phyloP scores from a whole-genome alignment of 2,888 invertebrate genomes.

The Polymixis lichenea region DNA sequence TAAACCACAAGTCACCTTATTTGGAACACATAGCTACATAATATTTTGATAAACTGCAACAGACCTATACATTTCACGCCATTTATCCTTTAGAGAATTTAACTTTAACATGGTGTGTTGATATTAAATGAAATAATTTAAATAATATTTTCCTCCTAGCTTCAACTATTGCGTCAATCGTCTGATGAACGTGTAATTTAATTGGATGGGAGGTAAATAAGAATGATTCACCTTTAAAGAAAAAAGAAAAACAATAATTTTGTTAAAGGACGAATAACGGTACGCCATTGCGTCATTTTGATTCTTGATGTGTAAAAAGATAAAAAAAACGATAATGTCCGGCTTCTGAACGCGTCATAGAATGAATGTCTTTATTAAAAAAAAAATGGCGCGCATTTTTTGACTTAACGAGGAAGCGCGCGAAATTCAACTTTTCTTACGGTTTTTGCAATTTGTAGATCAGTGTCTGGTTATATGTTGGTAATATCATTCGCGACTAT shows the following conservation, averaged over 20 bases:
- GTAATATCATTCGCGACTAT: too few species aligned
- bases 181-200: background rate
- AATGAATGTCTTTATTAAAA: background rate
- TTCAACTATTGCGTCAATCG: conserved; percentile 1
- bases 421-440: too few species aligned
- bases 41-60: background rate
- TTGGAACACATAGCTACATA: background rate
- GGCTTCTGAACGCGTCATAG: background rate
- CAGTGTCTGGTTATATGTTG: too few species aligned
- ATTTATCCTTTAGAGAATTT: background rate
- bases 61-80: background rate
- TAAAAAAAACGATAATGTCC: too few species aligned
- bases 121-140: conserved; percentile 24
- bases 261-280: conserved; percentile 41
- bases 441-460: too few species aligned
- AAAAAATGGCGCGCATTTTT: too few species aligned
- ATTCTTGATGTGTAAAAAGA: background rate
- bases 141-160: conserved; percentile 15
- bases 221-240: conserved; percentile 18
- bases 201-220: conserved; percentile 16
- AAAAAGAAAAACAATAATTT: background rate
- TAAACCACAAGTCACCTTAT: background rate
- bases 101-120: conserved; percentile 1
- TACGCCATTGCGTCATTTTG: conserved; percentile 22
- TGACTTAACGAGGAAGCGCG: too few species aligned